A percentile compares a stretch with the other conserved stretches of the same genome.
Conservation (phyloP, 2,113 vertebrate genomes). For the Rutilus rutilus region DNA sequence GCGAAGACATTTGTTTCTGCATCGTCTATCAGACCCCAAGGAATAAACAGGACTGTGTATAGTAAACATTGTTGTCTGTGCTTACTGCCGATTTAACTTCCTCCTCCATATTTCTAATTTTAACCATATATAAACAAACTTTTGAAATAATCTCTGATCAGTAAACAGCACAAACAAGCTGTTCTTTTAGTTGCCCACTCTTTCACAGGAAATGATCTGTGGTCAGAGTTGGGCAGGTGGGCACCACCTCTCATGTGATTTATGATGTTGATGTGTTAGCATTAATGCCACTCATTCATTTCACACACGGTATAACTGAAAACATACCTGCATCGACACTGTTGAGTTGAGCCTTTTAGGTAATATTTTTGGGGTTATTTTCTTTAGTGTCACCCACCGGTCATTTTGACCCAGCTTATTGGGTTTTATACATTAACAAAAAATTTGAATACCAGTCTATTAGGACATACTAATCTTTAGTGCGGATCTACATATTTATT, state of each 20-base stretch:
- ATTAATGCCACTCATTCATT: slow-evolving; percentile 40
- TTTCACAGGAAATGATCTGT: slow-evolving; percentile 28
- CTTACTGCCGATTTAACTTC: neutral
- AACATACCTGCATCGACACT: neutral
- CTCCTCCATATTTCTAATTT: slow-evolving; percentile 10
- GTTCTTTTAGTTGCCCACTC: slow-evolving; percentile 9
- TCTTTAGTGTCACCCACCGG: too few species aligned
- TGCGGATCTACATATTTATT: too few species aligned
- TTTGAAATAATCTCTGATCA: slow-evolving; percentile 11
- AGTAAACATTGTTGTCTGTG: neutral
- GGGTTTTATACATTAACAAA: too few species aligned
- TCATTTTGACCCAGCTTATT: too few species aligned
- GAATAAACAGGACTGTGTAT: slow-evolving; percentile 5
- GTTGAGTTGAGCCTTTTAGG: too few species aligned
- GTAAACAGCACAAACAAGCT: slow-evolving; percentile 3
- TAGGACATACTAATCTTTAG: too few species aligned
- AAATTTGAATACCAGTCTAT: too few species aligned
- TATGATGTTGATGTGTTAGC: slow-evolving; percentile 21
- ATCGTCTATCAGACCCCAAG: neutral
- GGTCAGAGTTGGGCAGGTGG: slow-evolving; percentile 41
- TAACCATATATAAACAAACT: neutral
- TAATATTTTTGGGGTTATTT: neutral
- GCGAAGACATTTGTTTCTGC: neutral
- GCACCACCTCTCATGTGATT: slow-evolving; percentile 50
- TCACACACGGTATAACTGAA: slow-evolving; percentile 24